Evolutionary conservation across 37 sponge, comb jelly and placozoan genomes (phyloP).

Genomic region (Petrosia ficiformis): DNA sequence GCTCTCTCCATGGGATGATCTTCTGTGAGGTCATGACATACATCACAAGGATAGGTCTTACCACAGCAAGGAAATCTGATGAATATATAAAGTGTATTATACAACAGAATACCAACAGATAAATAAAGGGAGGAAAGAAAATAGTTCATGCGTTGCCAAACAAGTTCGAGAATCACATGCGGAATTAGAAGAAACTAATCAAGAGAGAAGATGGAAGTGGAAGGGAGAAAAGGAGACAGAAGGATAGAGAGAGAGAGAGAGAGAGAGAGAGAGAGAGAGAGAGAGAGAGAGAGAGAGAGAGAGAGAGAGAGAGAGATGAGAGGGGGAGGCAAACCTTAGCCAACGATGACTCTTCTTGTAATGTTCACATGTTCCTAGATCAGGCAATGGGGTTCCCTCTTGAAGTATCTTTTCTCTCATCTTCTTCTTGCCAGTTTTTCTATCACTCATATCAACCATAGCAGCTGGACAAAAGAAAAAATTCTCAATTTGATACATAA

Average conservation of each 20-base stretch:
- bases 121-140: no score
- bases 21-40: conserved; percentile 71
- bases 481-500: no score
- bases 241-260: no score
- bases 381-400: conserved; percentile 69
- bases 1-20: conserved; percentile 77
- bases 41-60: conserved; percentile 77
- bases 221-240: conserved; percentile 4
- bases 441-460: background rate
- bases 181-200: no score
- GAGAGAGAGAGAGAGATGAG: background rate
- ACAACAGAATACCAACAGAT: background rate
- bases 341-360: conserved; percentile 85
- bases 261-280: conserved; percentile 18
- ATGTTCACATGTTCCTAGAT: conserved; percentile 66
- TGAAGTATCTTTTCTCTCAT: conserved; percentile 9
- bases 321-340: conserved; percentile 65
- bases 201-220: no score
- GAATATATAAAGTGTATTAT: background rate
- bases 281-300: conserved; percentile 2
- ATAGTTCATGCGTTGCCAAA: no score
- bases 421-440: background rate
- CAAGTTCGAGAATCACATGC: no score
- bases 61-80: conserved; percentile 82
- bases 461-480: no score